These are phyloP conservation scores for Isurus oxyrinchus DNA, from an alignment of 2,113 vertebrate species.

Conservation along the genomic window DNA sequence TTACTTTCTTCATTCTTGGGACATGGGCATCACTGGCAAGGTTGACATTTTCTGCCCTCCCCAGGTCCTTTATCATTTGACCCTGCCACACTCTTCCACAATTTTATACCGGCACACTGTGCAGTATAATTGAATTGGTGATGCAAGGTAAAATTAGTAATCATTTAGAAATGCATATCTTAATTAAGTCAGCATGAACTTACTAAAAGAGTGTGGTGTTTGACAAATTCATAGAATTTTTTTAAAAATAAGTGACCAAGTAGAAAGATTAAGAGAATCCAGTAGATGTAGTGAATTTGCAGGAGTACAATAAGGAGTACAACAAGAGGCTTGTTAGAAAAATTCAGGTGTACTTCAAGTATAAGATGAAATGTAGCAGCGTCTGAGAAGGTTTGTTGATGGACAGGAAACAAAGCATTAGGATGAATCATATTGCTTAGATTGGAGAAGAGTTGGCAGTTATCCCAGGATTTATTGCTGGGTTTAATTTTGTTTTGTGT, in stretches of 20 bases:
- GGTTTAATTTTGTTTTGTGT: neutral
- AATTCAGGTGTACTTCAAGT: neutral
- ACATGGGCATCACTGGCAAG: neutral
- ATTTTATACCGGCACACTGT: neutral
- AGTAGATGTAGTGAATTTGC: neutral
- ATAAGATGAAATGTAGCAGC: neutral
- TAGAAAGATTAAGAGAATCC: neutral
- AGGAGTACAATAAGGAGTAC: neutral
- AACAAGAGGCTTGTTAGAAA: neutral
- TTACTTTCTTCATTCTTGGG: neutral
- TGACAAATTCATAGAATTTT: neutral
- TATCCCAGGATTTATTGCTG: constrained; percentile 19
- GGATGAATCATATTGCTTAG: neutral
- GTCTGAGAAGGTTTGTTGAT: neutral
- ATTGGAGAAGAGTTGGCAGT: neutral
- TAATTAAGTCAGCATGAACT: neutral
- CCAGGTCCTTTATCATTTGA: neutral
- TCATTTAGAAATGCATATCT: neutral
- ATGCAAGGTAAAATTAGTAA: neutral
- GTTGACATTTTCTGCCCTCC: neutral
- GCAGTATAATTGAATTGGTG: neutral
- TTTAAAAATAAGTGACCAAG: neutral
- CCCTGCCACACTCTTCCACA: neutral
- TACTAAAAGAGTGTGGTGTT: neutral
- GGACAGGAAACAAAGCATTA: neutral